Conservation (phyloP, 2,888 invertebrate species). For the Melangyna quadrimaculata region DNA sequence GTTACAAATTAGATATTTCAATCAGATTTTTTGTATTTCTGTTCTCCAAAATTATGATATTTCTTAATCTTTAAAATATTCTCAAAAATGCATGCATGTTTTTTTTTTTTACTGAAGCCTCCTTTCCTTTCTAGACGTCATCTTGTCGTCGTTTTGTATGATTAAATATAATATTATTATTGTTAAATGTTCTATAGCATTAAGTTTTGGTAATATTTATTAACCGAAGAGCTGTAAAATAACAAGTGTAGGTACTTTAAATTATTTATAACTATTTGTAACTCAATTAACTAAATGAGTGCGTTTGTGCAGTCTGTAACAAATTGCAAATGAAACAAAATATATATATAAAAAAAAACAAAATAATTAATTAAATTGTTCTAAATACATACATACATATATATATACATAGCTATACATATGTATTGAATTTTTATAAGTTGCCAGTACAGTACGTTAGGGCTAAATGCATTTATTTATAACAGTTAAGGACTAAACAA, state of each 20-base stretch:
- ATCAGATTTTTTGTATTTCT: conserved; percentile 11
- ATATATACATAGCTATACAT: conserved; percentile 15
- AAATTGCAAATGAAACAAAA: conserved; percentile 61
- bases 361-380: conserved; percentile 30
- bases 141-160: conserved; percentile 4
- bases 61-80: not conserved
- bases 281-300: conserved; percentile 46
- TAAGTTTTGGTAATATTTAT: conserved; percentile 54
- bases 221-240: conserved; percentile 66
- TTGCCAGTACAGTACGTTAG: conserved; percentile 31
- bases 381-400: conserved; percentile 5
- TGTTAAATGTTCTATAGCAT: conserved; percentile 44
- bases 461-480: conserved; percentile 54
- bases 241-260: conserved; percentile 39
- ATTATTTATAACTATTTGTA: conserved; percentile 7
- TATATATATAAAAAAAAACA: conserved; percentile 40
- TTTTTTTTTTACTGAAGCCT: conserved; percentile 25
- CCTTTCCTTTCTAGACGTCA: conserved; percentile 30
- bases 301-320: conserved; percentile 58
- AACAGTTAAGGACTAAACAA: conserved; percentile 19
- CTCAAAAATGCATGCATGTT: conserved; percentile 1
- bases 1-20: conserved; percentile 12
- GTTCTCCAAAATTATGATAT: conserved; percentile 37
- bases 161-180: conserved; percentile 22
- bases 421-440: conserved; percentile 26